phyloP scores from a whole-genome alignment of 2,797 vertebrate species.

The Sparidentex hasta region DNA sequence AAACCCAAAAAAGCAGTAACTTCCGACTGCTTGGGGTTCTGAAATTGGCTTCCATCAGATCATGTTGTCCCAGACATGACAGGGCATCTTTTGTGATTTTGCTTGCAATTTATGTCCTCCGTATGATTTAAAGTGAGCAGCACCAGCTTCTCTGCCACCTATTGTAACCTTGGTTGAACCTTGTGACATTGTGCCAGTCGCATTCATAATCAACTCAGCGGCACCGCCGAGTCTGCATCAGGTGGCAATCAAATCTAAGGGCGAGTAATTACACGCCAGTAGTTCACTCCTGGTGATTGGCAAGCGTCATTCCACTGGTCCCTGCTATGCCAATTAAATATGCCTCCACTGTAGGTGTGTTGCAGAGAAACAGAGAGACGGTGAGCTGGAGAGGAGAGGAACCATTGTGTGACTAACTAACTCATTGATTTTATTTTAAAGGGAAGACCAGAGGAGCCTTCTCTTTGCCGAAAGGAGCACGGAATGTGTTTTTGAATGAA shows the following conservation, averaged over 20 bases:
- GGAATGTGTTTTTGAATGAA: constrained; percentile 93
- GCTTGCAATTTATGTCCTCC: not conserved
- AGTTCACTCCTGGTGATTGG: constrained; percentile 26
- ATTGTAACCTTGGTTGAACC: not conserved
- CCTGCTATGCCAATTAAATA: constrained; percentile 40
- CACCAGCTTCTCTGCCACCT: not conserved
- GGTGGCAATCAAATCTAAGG: constrained; percentile 43
- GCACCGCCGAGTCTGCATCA: not conserved
- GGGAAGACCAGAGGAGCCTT: constrained; percentile 93
- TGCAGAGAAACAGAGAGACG: constrained; percentile 12
- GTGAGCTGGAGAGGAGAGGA: constrained; percentile 27
- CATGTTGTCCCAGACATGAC: not conserved
- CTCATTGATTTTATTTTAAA: constrained; percentile 85
- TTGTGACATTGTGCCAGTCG: constrained; percentile 1
- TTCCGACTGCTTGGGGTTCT: not conserved
- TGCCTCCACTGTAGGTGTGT: constrained; percentile 27
- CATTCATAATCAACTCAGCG: constrained; percentile 29
- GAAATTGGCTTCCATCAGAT: constrained; percentile 6
- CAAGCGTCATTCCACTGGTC: constrained; percentile 23
- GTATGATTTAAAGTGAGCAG: not conserved
- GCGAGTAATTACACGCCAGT: constrained; percentile 46
- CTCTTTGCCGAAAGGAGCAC: constrained; percentile 93
- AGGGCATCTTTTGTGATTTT: constrained; percentile 9
- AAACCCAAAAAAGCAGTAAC: too few species aligned
- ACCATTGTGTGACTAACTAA: constrained; percentile 77